Evolutionary conservation across 1,140 invertebrate species (phyloP).

Genomic region (Venustaconcha ellipsiformis): DNA sequence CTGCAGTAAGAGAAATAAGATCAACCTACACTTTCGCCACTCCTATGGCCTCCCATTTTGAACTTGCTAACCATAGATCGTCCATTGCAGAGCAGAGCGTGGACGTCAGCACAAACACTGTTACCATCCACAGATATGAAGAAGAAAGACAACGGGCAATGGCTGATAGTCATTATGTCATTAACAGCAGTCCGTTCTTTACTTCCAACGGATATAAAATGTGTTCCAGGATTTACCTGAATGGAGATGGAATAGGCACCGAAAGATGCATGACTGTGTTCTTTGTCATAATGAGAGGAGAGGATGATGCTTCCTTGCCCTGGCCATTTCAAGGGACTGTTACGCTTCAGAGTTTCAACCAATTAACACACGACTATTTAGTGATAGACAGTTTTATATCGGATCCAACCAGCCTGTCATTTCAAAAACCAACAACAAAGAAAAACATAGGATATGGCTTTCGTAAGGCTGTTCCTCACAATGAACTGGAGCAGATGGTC

Average conservation of each 20-base stretch:
- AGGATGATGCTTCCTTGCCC: constrained; percentile 56
- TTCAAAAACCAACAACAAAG: constrained; percentile 54
- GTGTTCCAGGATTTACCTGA: constrained; percentile 63
- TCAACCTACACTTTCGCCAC: no score
- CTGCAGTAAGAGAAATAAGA: no score
- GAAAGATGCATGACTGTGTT: constrained; percentile 62
- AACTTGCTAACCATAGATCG: no score
- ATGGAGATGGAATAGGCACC: constrained; percentile 65
- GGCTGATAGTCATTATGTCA: no score
- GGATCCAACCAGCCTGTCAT: constrained; percentile 51
- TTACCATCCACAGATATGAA: no score
- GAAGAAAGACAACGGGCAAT: no score
- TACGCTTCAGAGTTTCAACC: constrained; percentile 52
- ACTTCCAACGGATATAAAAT: constrained; percentile 59
- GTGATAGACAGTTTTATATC: constrained; percentile 61
- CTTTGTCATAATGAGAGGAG: constrained; percentile 64
- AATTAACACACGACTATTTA: constrained; percentile 45
- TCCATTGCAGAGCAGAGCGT: no score
- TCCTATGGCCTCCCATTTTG: no score
- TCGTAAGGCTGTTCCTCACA: constrained; percentile 54
- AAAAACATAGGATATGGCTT: constrained; percentile 64
- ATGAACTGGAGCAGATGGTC: constrained; percentile 31
- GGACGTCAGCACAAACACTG: no score
- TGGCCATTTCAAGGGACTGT: constrained; percentile 67
- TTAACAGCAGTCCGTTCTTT: no score